phyloP scores from a whole-genome alignment of 92 coral and sea anemone genomes.

The Bergia sp. region DNA sequence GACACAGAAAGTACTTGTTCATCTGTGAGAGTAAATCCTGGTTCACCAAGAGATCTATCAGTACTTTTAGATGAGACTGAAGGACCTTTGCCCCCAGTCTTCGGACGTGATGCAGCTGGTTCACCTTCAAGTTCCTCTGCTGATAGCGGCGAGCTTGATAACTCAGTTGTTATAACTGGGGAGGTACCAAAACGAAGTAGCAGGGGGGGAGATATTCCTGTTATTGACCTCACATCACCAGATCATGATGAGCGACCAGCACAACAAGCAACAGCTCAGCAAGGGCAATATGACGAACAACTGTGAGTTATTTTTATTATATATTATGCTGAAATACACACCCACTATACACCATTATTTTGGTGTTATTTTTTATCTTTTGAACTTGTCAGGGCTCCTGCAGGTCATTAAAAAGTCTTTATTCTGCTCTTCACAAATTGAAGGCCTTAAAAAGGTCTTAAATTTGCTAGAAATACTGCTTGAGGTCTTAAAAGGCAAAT shows the following conservation, averaged over 20 bases:
- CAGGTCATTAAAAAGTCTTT: too few relatives aligned
- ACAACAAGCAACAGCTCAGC: background rate
- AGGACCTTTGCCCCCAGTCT: slow-evolving; percentile 32
- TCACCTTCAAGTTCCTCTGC: slow-evolving; percentile 79
- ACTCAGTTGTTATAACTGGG: slow-evolving; percentile 61
- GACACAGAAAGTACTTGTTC: slow-evolving; percentile 91
- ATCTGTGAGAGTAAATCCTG: slow-evolving; percentile 88
- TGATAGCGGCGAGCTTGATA: slow-evolving; percentile 81
- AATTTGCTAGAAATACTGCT: too few relatives aligned
- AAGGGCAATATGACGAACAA: background rate
- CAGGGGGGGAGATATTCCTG: slow-evolving; percentile 75
- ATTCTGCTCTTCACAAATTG: too few relatives aligned
- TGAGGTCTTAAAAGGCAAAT: too few relatives aligned
- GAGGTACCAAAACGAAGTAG: slow-evolving; percentile 68
- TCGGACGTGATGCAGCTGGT: slow-evolving; percentile 53
- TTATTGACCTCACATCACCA: slow-evolving; percentile 92
- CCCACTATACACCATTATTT: too few relatives aligned
- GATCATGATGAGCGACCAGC: slow-evolving; percentile 68
- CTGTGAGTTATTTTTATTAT: background rate
- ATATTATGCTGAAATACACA: too few relatives aligned
- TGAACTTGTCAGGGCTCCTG: too few relatives aligned
- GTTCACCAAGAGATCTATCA: slow-evolving; percentile 84
- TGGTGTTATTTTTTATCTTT: background rate
- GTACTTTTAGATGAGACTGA: slow-evolving; percentile 70
- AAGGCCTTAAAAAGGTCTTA: too few relatives aligned